Base-by-base conservation (phyloP, 2,113 vertebrate species). In the Rhabdornis inornatus region DNA sequence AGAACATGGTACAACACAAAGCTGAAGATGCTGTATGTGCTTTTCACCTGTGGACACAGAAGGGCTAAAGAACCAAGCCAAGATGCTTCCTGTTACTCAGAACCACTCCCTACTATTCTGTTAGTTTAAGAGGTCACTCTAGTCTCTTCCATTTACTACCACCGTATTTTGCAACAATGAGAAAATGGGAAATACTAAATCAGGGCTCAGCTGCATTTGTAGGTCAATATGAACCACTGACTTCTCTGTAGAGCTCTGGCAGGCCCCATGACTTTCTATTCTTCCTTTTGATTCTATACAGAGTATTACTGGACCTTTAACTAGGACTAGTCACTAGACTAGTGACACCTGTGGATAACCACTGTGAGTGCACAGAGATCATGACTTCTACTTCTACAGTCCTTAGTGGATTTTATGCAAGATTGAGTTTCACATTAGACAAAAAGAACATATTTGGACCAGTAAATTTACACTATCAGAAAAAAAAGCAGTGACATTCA, bases 1-100 rank as follows among this genome's bases (percentile, higher is more conserved):
- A 27, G 50, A 49, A 60, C 24, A 35, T 42, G 14, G 49, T 2
- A 17, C 37, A 40, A 24, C 1, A 12, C 8, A 10, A 30, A 13
- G 8, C 0, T 39, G 31, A 65, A 49, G 31, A 39, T 37, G 9
- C 8, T 53, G 20, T 3, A 30, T 1, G 3, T 9, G 10, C 82
- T 71, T 49, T 42, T 30, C n/a, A 49, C 31, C 35, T 39, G 30
- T 21, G 50, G 18, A 52, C 56, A 39, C 8, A n/a, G 16, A 59
- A 59, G 16, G 31, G 27, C 52, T 71, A 30, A 59, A 68, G 53
- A 66, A 37, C 50, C 27, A 65, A 65, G 31, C 20, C 72, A 76
- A 65, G 39, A 28, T n/a, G 23, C 31, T 31, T 35, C 23, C 13
- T n/a, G 2, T 22, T 37, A 60, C 42, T 60, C 25, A 30, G 63